These are phyloP conservation scores for Melieria crassipennis DNA, from an alignment of 2,888 invertebrate genomes.

Conservation along the genomic window DNA sequence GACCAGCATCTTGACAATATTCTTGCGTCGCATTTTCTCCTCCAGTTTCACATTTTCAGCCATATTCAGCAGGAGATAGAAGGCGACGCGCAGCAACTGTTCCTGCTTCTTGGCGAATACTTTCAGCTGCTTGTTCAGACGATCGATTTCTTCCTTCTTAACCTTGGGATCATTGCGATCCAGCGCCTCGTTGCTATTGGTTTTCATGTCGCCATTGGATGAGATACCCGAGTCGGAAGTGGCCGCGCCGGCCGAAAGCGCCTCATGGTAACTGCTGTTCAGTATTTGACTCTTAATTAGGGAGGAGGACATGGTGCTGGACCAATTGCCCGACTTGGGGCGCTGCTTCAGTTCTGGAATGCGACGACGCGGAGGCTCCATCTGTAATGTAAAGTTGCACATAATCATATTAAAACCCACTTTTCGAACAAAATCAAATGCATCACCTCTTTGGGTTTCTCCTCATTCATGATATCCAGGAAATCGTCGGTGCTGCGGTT, in stretches of 20 bases:
- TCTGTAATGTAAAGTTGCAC: conserved; percentile 48
- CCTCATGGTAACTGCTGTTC: conserved; percentile 77
- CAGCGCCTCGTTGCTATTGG: conserved; percentile 60
- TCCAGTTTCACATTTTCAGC: conserved; percentile 95
- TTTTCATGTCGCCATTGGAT: conserved; percentile 49
- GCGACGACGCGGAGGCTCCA: conserved; percentile 75
- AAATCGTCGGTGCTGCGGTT: conserved; percentile 63
- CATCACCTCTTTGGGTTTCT: conserved; percentile 64
- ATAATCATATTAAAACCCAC: background rate
- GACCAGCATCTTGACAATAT: conserved; percentile 86
- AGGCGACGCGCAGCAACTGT: conserved; percentile 88
- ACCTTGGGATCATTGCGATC: conserved; percentile 64
- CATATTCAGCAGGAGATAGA: conserved; percentile 92
- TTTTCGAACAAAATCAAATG: no score
- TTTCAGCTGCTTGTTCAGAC: conserved; percentile 78
- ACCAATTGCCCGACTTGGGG: conserved; percentile 81
- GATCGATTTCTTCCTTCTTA: conserved; percentile 80
- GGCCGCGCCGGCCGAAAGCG: conserved; percentile 64
- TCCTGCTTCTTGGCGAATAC: conserved; percentile 92
- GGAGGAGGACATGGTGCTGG: conserved; percentile 66
- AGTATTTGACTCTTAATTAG: conserved; percentile 71
- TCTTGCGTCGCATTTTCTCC: conserved; percentile 96
- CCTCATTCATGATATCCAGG: conserved; percentile 66
- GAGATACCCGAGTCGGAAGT: conserved; percentile 58
- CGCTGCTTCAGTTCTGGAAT: conserved; percentile 79